Evolutionary conservation across 2,797 vertebrate species (phyloP).

Genomic region (Neoniphon sammara): DNA sequence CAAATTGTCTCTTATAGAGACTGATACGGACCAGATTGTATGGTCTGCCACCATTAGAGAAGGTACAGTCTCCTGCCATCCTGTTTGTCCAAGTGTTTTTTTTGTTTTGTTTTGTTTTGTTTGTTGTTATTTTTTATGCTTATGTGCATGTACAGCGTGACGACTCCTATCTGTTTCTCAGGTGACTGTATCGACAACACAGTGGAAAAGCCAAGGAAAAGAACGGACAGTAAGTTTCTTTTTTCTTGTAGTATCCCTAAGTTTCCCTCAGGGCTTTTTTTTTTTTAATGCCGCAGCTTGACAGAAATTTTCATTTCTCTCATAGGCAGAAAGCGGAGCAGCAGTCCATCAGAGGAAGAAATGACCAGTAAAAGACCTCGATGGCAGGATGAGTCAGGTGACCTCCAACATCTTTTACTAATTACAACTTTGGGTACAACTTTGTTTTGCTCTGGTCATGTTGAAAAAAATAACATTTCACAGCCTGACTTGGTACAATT

Average conservation of each 20-base stretch:
- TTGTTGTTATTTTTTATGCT: too few species aligned
- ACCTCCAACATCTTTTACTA: not conserved
- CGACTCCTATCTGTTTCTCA: constrained; percentile 46
- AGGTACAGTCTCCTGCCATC: constrained; percentile 67
- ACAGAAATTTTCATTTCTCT: not conserved
- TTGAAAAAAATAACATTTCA: not conserved
- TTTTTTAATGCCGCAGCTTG: not conserved
- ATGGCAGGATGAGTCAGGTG: constrained; percentile 78
- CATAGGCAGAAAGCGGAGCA: constrained; percentile 73
- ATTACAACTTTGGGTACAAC: not conserved
- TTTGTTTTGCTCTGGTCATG: not conserved
- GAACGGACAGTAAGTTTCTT: constrained; percentile 70
- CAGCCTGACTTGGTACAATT: not conserved
- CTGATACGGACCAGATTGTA: constrained; percentile 80
- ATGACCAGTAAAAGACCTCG: constrained; percentile 78
- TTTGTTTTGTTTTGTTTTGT: not conserved
- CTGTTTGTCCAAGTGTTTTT: not conserved
- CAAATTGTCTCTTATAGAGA: constrained; percentile 85
- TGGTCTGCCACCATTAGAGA: constrained; percentile 88
- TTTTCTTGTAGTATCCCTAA: not conserved
- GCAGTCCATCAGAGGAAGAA: constrained; percentile 78
- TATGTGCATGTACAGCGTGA: not conserved
- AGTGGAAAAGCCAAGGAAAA: constrained; percentile 76
- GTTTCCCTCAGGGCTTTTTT: not conserved
- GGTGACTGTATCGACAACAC: constrained; percentile 82